Base-by-base conservation (phyloP, 2,888 invertebrate species). In the Brachyopa scutellaris region DNA sequence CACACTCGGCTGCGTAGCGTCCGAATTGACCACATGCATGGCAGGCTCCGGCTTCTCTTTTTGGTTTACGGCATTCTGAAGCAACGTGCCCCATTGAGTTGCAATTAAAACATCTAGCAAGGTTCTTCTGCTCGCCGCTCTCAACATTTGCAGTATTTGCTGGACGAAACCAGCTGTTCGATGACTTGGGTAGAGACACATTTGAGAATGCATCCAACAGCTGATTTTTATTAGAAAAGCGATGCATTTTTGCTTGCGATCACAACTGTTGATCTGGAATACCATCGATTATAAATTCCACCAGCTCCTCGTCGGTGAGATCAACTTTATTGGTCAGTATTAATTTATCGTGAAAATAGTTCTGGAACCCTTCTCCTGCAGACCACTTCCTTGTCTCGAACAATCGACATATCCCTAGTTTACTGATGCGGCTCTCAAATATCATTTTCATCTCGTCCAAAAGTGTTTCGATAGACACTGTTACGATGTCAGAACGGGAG, bases 231-330 rank as follows among this genome's bases (percentile, higher is more conserved):
- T 3, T 40, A 2, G 26, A 26, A 19, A 38, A 78, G 9, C 62
- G 66, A 19, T 83, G 78, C 11, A 84, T 9, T 2, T 38, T 40
- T 2, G 73, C 80, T 8, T 82, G 70, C 3, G 6, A 33, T 17
- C 55, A 23, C 2, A 84, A n/a, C 7, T 57, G 57, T 8, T 11
- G 36, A 29, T 83, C 64, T 0, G 79, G 73, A 1, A 84, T 82
- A 0, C 78, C 69, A 3, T 26, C 26, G 7, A 84, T 77, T 9
- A 80, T 29, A 26, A 62, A 64, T 1, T 84, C 84, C 21, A 79
- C 59, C 1, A 84, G n/a, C 15, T 84, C 80, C 3, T 69, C 70
- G 0, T 80, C 64, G 2, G 19, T 6, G 9, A 76, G 51, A 1
- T 70, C 3, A 5, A 69, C 26, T 17, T 31, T 38, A n/a, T 59